These are phyloP conservation scores for Dryoscopus gambensis DNA, from an alignment of 2,113 vertebrate species.

Conservation along the genomic window DNA sequence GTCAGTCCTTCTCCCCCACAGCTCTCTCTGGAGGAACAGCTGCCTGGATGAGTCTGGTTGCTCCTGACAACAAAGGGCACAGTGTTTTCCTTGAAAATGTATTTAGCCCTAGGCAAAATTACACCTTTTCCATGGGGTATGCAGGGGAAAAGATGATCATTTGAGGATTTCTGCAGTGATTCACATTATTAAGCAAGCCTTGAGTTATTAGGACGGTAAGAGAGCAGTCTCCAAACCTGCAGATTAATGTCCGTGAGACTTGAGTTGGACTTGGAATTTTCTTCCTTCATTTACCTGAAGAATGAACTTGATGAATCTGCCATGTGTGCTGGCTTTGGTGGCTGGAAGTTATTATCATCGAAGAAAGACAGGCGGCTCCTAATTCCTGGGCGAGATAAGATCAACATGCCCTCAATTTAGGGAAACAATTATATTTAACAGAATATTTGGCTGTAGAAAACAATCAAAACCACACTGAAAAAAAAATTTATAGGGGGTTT, in stretches of 20 bases:
- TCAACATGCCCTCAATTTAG: background rate
- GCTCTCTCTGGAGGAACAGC: background rate
- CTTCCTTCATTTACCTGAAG: background rate
- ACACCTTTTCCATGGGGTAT: conserved; percentile 6
- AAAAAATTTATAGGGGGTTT: background rate
- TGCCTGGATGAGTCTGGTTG: background rate
- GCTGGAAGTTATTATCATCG: conserved; percentile 18
- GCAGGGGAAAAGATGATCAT: background rate
- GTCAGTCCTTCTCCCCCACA: background rate
- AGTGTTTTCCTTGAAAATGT: background rate
- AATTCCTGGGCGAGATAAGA: background rate
- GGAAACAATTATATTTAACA: background rate
- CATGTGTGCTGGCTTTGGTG: background rate
- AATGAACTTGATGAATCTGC: conserved; percentile 32
- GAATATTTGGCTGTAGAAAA: background rate
- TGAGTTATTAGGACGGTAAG: conserved; percentile 39
- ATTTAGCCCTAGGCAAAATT: conserved; percentile 32
- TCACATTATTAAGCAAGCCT: conserved; percentile 39
- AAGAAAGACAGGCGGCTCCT: conserved; percentile 12
- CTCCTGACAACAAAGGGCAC: conserved; percentile 36
- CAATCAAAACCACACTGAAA: background rate
- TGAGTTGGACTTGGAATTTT: conserved; percentile 12
- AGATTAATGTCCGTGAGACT: conserved; percentile 17
- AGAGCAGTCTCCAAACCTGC: background rate
- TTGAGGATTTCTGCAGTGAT: conserved; percentile 25